phyloP scores from a whole-genome alignment of 1,140 invertebrate genomes.

The Agraylea sexmaculata region DNA sequence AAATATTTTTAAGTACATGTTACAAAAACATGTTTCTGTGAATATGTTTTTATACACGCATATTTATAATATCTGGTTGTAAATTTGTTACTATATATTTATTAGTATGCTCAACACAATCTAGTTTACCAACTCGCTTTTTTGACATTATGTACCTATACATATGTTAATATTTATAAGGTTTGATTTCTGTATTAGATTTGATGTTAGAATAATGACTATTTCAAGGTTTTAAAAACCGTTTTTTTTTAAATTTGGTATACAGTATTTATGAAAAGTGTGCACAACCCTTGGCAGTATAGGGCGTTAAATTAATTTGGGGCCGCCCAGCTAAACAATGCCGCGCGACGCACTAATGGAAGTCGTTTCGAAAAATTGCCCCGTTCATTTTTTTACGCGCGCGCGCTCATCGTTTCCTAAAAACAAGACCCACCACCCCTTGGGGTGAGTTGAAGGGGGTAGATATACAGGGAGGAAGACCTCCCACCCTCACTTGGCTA shows the following conservation, averaged over 20 bases:
- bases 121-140: too few relatives aligned
- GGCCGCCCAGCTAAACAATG: constrained; percentile 22
- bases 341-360: constrained; percentile 23
- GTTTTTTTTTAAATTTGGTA: constrained; percentile 5
- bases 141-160: too few relatives aligned
- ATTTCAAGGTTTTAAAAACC: constrained; percentile 5
- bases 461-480: constrained; percentile 4
- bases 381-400: constrained; percentile 23
- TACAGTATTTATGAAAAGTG: background rate
- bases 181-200: too few relatives aligned
- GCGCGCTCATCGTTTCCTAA: constrained; percentile 20
- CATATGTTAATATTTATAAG: too few relatives aligned
- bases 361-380: constrained; percentile 24
- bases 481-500: constrained; percentile 17
- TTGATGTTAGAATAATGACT: too few relatives aligned
- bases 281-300: background rate
- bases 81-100: too few relatives aligned
- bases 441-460: background rate
- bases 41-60: too few relatives aligned
- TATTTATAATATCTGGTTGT: too few relatives aligned
- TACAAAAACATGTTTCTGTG: too few relatives aligned
- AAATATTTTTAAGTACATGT: too few relatives aligned
- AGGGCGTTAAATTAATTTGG: constrained; percentile 23
- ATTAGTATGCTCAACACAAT: too few relatives aligned
- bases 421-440: constrained; percentile 8